Evolutionary conservation across 2,888 invertebrate genomes (phyloP).

Genomic region (Endomychus coccineus): DNA sequence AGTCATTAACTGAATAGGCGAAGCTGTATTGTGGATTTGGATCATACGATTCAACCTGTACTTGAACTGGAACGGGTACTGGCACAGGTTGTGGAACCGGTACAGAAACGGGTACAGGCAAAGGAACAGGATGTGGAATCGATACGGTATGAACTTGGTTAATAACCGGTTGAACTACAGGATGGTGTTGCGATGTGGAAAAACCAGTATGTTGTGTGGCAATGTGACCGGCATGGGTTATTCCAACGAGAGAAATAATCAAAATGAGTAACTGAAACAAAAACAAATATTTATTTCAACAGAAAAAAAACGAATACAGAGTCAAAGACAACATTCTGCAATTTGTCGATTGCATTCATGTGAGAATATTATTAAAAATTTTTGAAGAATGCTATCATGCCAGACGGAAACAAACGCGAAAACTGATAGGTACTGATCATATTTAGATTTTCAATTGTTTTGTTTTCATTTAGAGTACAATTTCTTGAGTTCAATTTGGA

Average conservation of each 20-base stretch:
- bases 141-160: conserved; percentile 15
- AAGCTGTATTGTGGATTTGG: conserved; percentile 39
- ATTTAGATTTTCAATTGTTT: no score
- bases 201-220: conserved; percentile 27
- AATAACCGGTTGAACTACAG: conserved; percentile 17
- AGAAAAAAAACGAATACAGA: no score
- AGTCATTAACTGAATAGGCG: conserved; percentile 40
- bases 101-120: conserved; percentile 16
- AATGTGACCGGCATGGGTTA: conserved; percentile 20
- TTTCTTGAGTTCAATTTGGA: no score
- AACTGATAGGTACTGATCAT: no score
- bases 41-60: conserved; percentile 37
- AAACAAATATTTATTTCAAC: no score
- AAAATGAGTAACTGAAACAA: conserved; percentile 15
- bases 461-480: no score
- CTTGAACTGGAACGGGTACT: conserved; percentile 30
- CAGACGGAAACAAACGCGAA: no score
- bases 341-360: no score
- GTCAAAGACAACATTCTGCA: no score
- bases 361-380: no score
- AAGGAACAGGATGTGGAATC: conserved; percentile 15
- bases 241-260: conserved; percentile 18
- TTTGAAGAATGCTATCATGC: no score
- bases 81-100: conserved; percentile 18
- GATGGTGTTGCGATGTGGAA: conserved; percentile 30